Conservation (phyloP, 1,140 invertebrate species). For the Lepidotrigona ventralis region DNA sequence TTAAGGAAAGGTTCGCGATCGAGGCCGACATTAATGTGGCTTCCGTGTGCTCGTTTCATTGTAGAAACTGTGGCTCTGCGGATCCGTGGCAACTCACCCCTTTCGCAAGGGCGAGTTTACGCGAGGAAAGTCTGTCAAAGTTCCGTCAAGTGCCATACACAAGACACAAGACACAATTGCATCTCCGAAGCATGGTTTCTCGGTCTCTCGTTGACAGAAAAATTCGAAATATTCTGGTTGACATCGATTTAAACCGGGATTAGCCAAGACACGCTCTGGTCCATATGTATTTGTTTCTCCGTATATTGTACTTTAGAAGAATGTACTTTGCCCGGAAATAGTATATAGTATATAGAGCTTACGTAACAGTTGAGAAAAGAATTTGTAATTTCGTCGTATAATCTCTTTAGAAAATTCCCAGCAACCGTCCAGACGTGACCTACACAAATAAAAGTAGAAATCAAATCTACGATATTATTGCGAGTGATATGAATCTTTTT, state of each 20-base stretch:
- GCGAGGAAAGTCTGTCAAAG: constrained; percentile 17
- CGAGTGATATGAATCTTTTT: not conserved
- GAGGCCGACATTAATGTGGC: constrained; percentile 19
- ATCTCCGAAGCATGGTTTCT: not conserved
- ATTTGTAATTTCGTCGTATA: not conserved
- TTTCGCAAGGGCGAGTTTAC: constrained; percentile 14
- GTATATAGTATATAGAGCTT: too few species aligned
- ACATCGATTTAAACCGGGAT: constrained; percentile 25
- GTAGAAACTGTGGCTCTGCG: not conserved
- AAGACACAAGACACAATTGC: constrained; percentile 21
- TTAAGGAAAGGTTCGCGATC: constrained; percentile 16
- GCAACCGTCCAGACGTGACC: not conserved
- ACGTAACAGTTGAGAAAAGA: not conserved
- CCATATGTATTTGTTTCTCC: not conserved
- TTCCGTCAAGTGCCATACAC: constrained; percentile 3
- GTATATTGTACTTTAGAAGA: not conserved
- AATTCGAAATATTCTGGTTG: constrained; percentile 17
- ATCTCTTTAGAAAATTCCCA: not conserved
- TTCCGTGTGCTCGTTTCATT: constrained; percentile 4
- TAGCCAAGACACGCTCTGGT: not conserved
- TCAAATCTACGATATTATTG: not conserved
- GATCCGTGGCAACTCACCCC: constrained; percentile 4
- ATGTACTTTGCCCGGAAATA: too few species aligned
- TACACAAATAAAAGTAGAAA: not conserved
- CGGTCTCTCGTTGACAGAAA: not conserved